Conservation (phyloP, 1,140 invertebrate genomes). For the Babylonia areolata region DNA sequence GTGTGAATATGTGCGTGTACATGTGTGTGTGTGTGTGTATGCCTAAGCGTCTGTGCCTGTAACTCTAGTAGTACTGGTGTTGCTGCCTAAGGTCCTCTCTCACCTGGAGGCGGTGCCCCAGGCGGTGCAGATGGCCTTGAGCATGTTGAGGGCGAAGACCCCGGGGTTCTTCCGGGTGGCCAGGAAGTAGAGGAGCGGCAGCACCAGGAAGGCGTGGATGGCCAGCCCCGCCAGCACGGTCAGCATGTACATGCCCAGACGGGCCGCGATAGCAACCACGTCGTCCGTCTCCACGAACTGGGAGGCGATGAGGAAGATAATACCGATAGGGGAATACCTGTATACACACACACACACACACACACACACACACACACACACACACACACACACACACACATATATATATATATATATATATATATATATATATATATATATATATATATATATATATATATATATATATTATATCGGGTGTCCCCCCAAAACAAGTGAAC, state of each 20-base stretch:
- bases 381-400: too few species aligned
- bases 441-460: too few species aligned
- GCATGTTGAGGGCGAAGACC: constrained; percentile 62
- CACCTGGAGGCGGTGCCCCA: constrained; percentile 75
- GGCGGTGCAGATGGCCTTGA: constrained; percentile 72
- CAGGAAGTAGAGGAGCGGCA: constrained; percentile 71
- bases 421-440: too few species aligned
- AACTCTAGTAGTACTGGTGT: background rate
- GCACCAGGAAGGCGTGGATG: constrained; percentile 71
- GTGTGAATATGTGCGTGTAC: constrained; percentile 9
- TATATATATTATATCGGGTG: too few species aligned
- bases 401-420: too few species aligned
- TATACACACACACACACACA: too few species aligned
- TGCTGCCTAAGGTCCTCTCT: too few species aligned
- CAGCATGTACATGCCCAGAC: constrained; percentile 70
- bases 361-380: too few species aligned
- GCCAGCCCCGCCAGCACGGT: constrained; percentile 70
- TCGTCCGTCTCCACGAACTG: constrained; percentile 92
- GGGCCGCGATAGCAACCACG: constrained; percentile 55
- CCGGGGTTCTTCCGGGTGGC: constrained; percentile 70
- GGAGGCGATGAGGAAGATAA: constrained; percentile 91
- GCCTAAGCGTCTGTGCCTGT: background rate
- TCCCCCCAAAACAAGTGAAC: too few species aligned
- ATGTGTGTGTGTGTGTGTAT: constrained; percentile 20
- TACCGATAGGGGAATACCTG: constrained; percentile 92